These are phyloP conservation scores for Melipona beecheii DNA, from an alignment of 2,888 invertebrate genomes.

Conservation along the genomic window DNA sequence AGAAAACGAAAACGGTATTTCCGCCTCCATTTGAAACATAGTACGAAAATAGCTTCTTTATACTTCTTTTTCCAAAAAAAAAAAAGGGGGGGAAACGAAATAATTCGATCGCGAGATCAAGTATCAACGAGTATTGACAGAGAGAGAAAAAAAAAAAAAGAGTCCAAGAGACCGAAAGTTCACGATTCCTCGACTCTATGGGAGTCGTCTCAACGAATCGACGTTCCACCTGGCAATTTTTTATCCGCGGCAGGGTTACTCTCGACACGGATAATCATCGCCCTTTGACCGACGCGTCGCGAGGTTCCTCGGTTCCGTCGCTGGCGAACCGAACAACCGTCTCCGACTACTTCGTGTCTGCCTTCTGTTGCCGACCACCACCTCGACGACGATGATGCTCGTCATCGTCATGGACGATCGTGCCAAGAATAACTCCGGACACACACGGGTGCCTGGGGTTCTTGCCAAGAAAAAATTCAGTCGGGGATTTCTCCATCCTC, in stretches of 20 bases:
- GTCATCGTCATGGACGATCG: slow-evolving; percentile 69
- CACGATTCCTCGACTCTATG: neutral
- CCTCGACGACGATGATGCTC: slow-evolving; percentile 52
- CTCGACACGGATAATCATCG: slow-evolving; percentile 6
- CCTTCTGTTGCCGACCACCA: slow-evolving; percentile 45
- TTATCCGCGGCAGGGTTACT: neutral
- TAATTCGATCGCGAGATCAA: too few relatives aligned
- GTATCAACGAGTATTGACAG: neutral
- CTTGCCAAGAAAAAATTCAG: slow-evolving; percentile 83
- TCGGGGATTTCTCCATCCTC: neutral
- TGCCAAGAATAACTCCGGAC: slow-evolving; percentile 75
- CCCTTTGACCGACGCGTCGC: slow-evolving; percentile 29
- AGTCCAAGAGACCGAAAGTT: neutral
- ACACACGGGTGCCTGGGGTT: slow-evolving; percentile 79
- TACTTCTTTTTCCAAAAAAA: too few relatives aligned
- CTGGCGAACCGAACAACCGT: slow-evolving; percentile 69
- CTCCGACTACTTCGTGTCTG: slow-evolving; percentile 30
- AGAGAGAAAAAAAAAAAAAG: neutral
- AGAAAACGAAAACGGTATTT: too few relatives aligned
- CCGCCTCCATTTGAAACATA: too few relatives aligned
- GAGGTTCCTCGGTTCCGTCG: slow-evolving; percentile 55
- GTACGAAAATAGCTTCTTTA: too few relatives aligned
- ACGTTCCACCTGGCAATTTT: slow-evolving; percentile 16
- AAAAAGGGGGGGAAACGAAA: too few relatives aligned
- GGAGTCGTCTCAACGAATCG: neutral